Percentiles rank a stretch among this genome's conserved stretches.
Conservation (phyloP, 1,140 invertebrate genomes). For the Camponotus floridanus region DNA sequence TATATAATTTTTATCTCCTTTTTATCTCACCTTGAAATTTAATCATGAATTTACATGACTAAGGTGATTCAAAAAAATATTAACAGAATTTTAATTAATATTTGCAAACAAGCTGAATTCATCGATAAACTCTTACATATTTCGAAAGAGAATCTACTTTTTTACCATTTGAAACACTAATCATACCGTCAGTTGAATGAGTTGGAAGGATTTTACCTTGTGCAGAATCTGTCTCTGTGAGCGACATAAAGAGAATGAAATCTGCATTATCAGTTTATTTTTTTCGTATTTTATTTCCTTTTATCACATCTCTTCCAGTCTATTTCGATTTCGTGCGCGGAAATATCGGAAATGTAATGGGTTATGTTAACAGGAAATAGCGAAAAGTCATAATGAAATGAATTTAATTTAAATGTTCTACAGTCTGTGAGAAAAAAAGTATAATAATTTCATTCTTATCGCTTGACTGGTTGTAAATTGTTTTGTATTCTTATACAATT, state of each 20-base stretch:
- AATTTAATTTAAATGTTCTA: constrained; percentile 85
- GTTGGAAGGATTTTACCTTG: background rate
- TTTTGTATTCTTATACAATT: constrained; percentile 84
- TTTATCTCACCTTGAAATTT: background rate
- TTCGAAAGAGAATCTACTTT: background rate
- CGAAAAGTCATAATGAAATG: constrained; percentile 82
- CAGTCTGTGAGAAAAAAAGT: constrained; percentile 84
- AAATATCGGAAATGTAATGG: constrained; percentile 34
- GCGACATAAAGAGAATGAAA: background rate
- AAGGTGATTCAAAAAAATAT: background rate
- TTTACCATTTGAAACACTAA: constrained; percentile 13
- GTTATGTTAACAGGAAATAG: constrained; percentile 43
- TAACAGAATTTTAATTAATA: background rate
- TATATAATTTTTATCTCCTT: constrained; percentile 11
- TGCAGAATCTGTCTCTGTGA: background rate
- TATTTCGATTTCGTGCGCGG: background rate
- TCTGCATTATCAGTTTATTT: constrained; percentile 10
- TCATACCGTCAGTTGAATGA: constrained; percentile 22
- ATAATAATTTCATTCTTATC: constrained; percentile 82
- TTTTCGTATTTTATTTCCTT: background rate
- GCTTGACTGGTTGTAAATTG: constrained; percentile 82
- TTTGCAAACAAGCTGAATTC: background rate
- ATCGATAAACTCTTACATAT: background rate
- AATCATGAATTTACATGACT: background rate
- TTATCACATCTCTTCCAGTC: background rate